Evolutionary conservation across 2,797 vertebrate species (phyloP).

Genomic region (Rhincodon typus): DNA sequence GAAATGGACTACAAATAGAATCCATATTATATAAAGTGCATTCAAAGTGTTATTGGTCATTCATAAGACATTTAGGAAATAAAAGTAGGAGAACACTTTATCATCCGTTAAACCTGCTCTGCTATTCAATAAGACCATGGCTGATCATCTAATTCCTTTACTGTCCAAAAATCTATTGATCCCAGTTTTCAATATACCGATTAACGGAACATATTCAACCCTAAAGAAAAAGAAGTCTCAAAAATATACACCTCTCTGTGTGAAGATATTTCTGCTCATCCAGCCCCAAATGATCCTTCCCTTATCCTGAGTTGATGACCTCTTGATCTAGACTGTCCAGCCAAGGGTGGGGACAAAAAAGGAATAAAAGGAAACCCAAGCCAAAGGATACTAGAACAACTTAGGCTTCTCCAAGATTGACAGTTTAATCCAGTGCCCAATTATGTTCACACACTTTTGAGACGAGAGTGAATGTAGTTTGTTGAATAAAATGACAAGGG

Average conservation of each 20-base stretch:
- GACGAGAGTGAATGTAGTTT: background rate
- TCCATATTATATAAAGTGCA: background rate
- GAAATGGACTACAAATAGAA: background rate
- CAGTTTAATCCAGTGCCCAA: background rate
- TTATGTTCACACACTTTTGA: background rate
- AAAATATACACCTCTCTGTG: background rate
- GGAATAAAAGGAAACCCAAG: too few species aligned
- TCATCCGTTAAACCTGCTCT: background rate
- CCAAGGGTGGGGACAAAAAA: background rate
- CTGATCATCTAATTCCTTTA: background rate
- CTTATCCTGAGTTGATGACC: background rate
- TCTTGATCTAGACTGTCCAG: background rate
- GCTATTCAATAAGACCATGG: background rate
- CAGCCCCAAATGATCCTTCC: background rate
- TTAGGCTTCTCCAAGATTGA: background rate
- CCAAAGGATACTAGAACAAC: background rate
- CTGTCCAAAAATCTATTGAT: background rate
- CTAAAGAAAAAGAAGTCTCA: background rate
- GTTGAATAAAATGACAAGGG: constrained; percentile 10
- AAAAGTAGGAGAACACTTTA: background rate
- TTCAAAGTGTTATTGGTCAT: background rate
- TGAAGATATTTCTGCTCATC: background rate
- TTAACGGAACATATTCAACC: background rate
- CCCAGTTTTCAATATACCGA: background rate
- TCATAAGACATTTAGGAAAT: background rate